phyloP scores from a whole-genome alignment of 1,140 invertebrate genomes.

The Atopsyche davidsoni region DNA sequence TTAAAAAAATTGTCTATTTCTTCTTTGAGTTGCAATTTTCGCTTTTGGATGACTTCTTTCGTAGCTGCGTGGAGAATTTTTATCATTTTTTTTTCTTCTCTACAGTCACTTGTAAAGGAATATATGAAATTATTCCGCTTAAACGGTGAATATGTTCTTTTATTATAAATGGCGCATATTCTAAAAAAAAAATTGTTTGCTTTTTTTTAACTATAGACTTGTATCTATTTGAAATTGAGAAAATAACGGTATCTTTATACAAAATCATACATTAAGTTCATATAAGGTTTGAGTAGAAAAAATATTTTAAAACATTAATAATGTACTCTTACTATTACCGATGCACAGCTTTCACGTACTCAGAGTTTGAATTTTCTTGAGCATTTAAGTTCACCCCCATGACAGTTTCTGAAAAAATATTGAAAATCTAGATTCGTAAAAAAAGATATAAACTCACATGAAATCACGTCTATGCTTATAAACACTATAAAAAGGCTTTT shows the following conservation, averaged over 20 bases:
- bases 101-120: slow-evolving; percentile 9
- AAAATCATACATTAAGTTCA: no score
- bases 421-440: no score
- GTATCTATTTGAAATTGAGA: no score
- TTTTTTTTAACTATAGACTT: no score
- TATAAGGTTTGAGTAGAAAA: no score
- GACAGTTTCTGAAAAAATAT: slow-evolving; percentile 12
- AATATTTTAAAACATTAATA: no score
- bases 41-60: slow-evolving; percentile 13
- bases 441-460: no score
- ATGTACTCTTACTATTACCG: no score
- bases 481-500: no score
- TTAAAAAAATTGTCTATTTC: slow-evolving; percentile 3
- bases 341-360: slow-evolving; percentile 25
- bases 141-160: slow-evolving; percentile 7
- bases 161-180: slow-evolving; percentile 5
- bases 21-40: slow-evolving; percentile 10
- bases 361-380: slow-evolving; percentile 11
- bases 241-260: no score
- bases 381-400: slow-evolving; percentile 25
- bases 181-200: no score
- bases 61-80: slow-evolving; percentile 18
- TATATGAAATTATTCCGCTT: slow-evolving; percentile 19
- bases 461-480: no score
- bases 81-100: slow-evolving; percentile 2